Evolutionary conservation across 2,797 vertebrate genomes (phyloP).

Genomic region (Trachurus trachurus): DNA sequence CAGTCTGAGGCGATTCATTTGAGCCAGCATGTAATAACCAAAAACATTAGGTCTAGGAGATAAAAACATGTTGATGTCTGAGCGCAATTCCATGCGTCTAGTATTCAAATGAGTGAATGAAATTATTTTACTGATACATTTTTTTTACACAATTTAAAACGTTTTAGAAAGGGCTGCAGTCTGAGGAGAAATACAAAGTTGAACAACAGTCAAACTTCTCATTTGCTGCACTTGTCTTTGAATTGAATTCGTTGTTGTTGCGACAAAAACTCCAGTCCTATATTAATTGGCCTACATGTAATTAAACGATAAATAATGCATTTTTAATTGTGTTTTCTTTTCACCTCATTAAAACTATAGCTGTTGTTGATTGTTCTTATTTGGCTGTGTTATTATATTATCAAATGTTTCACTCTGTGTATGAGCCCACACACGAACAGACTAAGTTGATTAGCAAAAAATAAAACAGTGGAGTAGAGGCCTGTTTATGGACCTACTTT

Average conservation of each 20-base stretch:
- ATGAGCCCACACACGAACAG: slow-evolving; percentile 32
- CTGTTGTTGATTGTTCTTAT: slow-evolving; percentile 66
- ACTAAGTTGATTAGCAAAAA: not conserved
- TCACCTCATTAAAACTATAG: slow-evolving; percentile 56
- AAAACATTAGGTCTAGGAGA: not conserved
- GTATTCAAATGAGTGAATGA: not conserved
- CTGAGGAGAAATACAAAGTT: not conserved
- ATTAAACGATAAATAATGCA: slow-evolving; percentile 70
- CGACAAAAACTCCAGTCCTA: slow-evolving; percentile 18
- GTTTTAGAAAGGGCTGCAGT: not conserved
- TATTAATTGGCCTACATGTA: slow-evolving; percentile 60
- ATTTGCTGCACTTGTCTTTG: slow-evolving; percentile 21
- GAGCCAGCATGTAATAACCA: slow-evolving; percentile 5
- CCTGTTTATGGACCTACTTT: not conserved
- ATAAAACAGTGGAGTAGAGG: not conserved
- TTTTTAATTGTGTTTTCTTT: slow-evolving; percentile 70
- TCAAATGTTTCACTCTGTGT: slow-evolving; percentile 40
- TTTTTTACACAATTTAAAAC: not conserved
- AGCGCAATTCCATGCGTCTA: not conserved
- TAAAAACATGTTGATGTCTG: not conserved
- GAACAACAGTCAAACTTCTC: slow-evolving; percentile 13
- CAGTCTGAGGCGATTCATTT: slow-evolving; percentile 19
- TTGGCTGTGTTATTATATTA: slow-evolving; percentile 44
- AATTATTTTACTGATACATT: not conserved
- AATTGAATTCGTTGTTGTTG: slow-evolving; percentile 37